Evolutionary conservation across 2,113 vertebrate genomes (phyloP).

Genomic region (Antennarius striatus): DNA sequence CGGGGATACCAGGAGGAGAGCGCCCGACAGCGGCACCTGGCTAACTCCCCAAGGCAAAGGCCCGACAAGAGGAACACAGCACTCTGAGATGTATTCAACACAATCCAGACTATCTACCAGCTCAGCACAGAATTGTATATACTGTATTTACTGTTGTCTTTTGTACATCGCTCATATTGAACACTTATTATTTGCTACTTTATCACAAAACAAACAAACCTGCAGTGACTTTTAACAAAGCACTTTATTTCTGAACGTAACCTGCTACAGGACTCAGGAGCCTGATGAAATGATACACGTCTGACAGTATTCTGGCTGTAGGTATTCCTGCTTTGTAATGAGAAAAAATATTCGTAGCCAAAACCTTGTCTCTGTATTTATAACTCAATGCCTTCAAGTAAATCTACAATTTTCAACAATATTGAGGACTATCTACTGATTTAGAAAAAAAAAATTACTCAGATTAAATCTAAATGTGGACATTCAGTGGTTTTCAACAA

Average conservation of each 20-base stretch:
- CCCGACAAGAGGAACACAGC: slow-evolving; percentile 74
- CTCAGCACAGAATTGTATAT: slow-evolving; percentile 54
- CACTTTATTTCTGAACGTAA: slow-evolving; percentile 65
- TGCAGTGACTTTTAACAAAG: slow-evolving; percentile 39
- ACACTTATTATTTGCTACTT: slow-evolving; percentile 3
- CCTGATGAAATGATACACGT: slow-evolving; percentile 10
- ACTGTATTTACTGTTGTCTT: slow-evolving; percentile 51
- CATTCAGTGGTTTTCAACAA: slow-evolving; percentile 8
- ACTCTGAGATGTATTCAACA: slow-evolving; percentile 45
- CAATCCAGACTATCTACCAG: slow-evolving; percentile 19
- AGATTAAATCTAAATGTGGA: not conserved
- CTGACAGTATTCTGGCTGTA: slow-evolving; percentile 19
- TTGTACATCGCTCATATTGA: slow-evolving; percentile 33
- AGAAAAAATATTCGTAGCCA: slow-evolving; percentile 16
- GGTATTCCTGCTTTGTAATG: slow-evolving; percentile 23
- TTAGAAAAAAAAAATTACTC: not conserved
- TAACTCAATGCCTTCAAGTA: slow-evolving; percentile 44
- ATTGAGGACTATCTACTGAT: not conserved
- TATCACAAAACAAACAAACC: slow-evolving; percentile 1
- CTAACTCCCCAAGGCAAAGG: slow-evolving; percentile 61
- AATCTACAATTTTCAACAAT: slow-evolving; percentile 16
- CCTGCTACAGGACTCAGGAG: slow-evolving; percentile 19
- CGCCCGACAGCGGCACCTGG: slow-evolving; percentile 37
- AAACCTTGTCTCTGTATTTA: slow-evolving; percentile 23
- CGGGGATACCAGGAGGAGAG: slow-evolving; percentile 76